These are phyloP conservation scores for Drosophila mojavensis DNA, from an alignment of 1,140 invertebrate genomes.

Conservation along the genomic window DNA sequence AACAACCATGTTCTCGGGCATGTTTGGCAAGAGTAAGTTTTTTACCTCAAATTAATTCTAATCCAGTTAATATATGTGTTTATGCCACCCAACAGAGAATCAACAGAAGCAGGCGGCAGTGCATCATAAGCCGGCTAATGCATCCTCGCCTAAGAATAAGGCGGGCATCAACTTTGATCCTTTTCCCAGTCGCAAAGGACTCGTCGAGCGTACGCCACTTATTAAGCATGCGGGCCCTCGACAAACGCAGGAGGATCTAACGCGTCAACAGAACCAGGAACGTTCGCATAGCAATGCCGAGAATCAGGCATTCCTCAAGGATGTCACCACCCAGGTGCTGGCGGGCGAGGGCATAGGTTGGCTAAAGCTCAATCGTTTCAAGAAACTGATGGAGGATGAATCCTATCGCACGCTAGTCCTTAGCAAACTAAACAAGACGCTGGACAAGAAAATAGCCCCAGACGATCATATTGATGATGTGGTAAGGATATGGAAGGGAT, in stretches of 20 bases:
- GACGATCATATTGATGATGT: conserved; percentile 99
- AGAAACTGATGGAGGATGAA: conserved; percentile 99
- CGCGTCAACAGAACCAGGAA: conserved; percentile 88
- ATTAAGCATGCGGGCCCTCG: conserved; percentile 92
- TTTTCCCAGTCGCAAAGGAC: conserved; percentile 92
- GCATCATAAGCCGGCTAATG: conserved; percentile 74
- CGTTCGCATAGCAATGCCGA: conserved; percentile 91
- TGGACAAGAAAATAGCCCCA: conserved; percentile 96
- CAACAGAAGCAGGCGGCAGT: conserved; percentile 64
- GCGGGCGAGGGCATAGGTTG: conserved; percentile 98
- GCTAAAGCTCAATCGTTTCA: conserved; percentile 96
- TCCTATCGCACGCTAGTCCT: conserved; percentile 98
- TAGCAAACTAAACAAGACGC: conserved; percentile 96
- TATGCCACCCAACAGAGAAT: conserved; percentile 43
- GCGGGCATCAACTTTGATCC: conserved; percentile 88
- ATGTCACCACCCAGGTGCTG: conserved; percentile 95
- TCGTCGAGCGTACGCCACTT: conserved; percentile 95
- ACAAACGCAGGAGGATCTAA: conserved; percentile 87
- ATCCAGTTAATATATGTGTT: not conserved
- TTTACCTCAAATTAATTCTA: too few species aligned
- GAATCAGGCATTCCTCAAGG: conserved; percentile 94
- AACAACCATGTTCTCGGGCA: conserved; percentile 95
- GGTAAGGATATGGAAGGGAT: conserved; percentile 85
- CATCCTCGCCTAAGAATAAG: conserved; percentile 84
- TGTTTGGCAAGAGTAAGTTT: conserved; percentile 89